Base-by-base conservation (phyloP, 2,797 vertebrate genomes). In the Rhinella marina region DNA sequence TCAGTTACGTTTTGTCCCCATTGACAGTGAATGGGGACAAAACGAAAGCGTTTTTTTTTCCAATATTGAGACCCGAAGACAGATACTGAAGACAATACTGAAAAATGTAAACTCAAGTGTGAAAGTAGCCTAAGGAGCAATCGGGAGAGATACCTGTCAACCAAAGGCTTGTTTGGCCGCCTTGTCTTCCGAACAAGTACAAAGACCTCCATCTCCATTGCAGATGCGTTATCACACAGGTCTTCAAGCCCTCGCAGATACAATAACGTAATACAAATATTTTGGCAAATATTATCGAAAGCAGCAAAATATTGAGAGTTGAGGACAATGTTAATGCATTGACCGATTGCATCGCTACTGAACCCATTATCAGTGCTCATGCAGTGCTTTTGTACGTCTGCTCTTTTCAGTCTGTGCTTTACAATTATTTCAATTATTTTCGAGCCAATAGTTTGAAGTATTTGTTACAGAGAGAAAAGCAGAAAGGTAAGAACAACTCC, bases 361-460 rank as follows among this genome's bases (percentile, higher is more conserved):
- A 56, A 25, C n/a, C 7, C 52, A 56, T 78, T 57, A 27, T 27
- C 16, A 56, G 19, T 1, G 7, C 52, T 78, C 25, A 25, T 29
- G 23, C 52, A 1, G 21, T 56, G 5, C 16, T 56, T 56, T 56
- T 54, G 23, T 77, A 19, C 21, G 16, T 25, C 7, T 56, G 12
- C 13, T 78, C n/a, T 17, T 56, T 56, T 78, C 23, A 78, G 1
- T 29, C 14, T 25, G 7, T 54, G 23, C 48, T 52, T 8, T 68
- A 10, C 62, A 25, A 68, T 25, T 82, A 82, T 82, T 82, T 52
- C 62, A 25, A 68, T 25, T 82, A 82, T 82, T 82, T 52, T 54
- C 12, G 0, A 52, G n/a, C n/a, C 48, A 16, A 48, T 50, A 52
- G 23, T 66, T 50, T 81, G 19, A 64, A 64, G 41, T 68, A 52